Base-by-base conservation (phyloP, 1,140 invertebrate genomes). In the Tetramorium parvispinum region DNA sequence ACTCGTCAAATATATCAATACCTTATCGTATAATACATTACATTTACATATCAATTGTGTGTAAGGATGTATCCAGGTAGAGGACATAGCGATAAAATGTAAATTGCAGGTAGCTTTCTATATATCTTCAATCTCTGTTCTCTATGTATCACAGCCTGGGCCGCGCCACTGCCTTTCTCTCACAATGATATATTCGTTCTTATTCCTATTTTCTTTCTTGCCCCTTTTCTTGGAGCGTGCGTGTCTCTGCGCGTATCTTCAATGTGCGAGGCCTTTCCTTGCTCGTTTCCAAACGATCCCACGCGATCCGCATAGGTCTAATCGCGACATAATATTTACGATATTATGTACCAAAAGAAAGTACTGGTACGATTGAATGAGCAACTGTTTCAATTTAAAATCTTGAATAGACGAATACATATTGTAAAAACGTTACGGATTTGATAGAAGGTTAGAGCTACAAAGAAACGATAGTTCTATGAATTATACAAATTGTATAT, bases 141-240 rank as follows among this genome's bases (percentile, higher is more conserved):
- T 95, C 94, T 95, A 95, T 94, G 90, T 95, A 95, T 95, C 94
- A 95, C 94, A 95, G 95, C 95, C 95, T 95, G 94, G 92, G 94
- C 94, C 94, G 94, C 91, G 92, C 94, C 94, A 95, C 95, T 95
- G 94, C 93, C 94, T 91, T 93, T 81, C 87, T 88, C 40, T 66
- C 10, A 66, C 53, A 86, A 86, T 24, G 24, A 21, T 40, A 40
- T 85, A 63, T 65, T 77, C 7, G 13, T 37, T 46, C 53, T 82
- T 65, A 13, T 87, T 83, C n/a, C 27, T 32, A 10, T 71, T 46
- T 37, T 37, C 37, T 43, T 27, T 16, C 5, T 49, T 21, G 37
- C n/a, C 40, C 32, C 8, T 27, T n/a, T 5, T 10, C 32, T 68
- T 46, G 61, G 21, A 68, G 51, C 37, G 2, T 49, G 11, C 6